Evolutionary conservation across 2,113 vertebrate genomes (phyloP).

Genomic region (Oryzias melastigma): DNA sequence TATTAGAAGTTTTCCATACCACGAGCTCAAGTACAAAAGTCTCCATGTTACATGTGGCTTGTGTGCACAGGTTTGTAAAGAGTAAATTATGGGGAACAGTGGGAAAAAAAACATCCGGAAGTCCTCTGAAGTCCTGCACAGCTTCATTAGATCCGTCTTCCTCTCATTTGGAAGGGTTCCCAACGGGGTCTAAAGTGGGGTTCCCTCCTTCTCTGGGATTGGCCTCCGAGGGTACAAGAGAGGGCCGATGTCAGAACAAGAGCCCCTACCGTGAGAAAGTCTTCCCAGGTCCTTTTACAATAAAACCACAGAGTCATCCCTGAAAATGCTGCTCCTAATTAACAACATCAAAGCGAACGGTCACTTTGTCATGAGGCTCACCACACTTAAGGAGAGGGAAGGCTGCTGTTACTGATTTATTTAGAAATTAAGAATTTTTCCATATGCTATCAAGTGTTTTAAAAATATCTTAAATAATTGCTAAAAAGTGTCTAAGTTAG

Average conservation of each 20-base stretch:
- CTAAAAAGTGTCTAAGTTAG: not conserved
- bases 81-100: not conserved
- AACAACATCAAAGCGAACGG: conserved; percentile 60
- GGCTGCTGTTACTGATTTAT: not conserved
- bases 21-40: conserved; percentile 15
- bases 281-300: conserved; percentile 37
- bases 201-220: conserved; percentile 50
- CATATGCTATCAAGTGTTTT: too few relatives aligned
- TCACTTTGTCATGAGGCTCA: conserved; percentile 29
- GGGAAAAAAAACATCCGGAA: conserved; percentile 14
- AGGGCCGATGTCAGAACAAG: conserved; percentile 58
- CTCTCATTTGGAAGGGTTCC: conserved; percentile 56
- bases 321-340: conserved; percentile 53
- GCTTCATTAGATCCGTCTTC: conserved; percentile 42
- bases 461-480: not conserved
- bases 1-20: conserved; percentile 10
- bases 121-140: conserved; percentile 32
- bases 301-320: conserved; percentile 54
- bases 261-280: conserved; percentile 66
- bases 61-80: conserved; percentile 12
- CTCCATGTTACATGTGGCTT: conserved; percentile 4
- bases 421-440: too few relatives aligned
- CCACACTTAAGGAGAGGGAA: conserved; percentile 14
- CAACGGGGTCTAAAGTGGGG: conserved; percentile 47
- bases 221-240: conserved; percentile 46